Conservation (phyloP, 2,888 invertebrate species). For the Liposcelis brunnea region DNA sequence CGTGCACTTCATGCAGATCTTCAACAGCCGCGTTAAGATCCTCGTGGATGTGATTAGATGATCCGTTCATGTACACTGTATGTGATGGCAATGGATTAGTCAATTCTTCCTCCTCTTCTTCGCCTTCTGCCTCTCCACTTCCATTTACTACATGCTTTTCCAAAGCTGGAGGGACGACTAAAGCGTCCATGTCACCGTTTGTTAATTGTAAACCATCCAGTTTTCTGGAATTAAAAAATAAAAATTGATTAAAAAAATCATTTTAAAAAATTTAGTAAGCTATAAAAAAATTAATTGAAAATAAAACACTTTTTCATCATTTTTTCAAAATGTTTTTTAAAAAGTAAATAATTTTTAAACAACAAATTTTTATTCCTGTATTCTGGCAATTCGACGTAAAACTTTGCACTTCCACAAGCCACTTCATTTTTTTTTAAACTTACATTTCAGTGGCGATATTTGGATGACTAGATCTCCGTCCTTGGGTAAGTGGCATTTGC, state of each 20-base stretch:
- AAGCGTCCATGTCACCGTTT: no score
- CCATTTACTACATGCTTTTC: slow-evolving; percentile 1
- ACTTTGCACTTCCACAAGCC: no score
- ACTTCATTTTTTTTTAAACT: slow-evolving; percentile 19
- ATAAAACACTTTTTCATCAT: slow-evolving; percentile 8
- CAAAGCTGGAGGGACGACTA: no score
- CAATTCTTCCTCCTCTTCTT: slow-evolving; percentile 15
- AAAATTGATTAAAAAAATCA: slow-evolving; percentile 9
- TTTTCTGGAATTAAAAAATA: slow-evolving; percentile 20
- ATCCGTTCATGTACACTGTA: no score
- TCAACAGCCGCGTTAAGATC: no score
- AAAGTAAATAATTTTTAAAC: no score
- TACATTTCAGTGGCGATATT: slow-evolving; percentile 61
- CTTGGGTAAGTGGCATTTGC: slow-evolving; percentile 31
- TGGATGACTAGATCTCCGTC: slow-evolving; percentile 70
- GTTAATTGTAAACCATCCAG: slow-evolving; percentile 19
- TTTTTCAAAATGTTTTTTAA: no score
- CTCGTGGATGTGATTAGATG: no score
- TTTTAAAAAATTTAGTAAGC: slow-evolving; percentile 9
- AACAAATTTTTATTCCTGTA: no score
- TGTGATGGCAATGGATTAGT: no score
- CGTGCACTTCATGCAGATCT: neutral
- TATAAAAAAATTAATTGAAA: neutral
- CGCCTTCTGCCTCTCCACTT: slow-evolving; percentile 17
- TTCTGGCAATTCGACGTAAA: no score